Percentiles rank a stretch among this genome's conserved stretches.
phyloP scores from a whole-genome alignment of 2,113 vertebrate genomes.

The Fregetta grallaria region DNA sequence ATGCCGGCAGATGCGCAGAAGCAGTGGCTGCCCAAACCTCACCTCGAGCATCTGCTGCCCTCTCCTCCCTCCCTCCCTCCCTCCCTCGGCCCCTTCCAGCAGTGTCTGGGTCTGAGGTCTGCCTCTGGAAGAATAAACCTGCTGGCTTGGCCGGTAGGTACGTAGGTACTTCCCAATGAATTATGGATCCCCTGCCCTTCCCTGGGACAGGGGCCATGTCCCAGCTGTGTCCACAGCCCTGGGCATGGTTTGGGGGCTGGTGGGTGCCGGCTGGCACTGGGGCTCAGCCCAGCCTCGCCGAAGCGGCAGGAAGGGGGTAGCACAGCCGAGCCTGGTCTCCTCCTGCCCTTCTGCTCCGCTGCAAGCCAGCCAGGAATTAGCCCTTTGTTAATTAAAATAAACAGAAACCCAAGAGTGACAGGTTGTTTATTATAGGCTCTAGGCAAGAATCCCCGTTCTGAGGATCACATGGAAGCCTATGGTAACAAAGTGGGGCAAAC shows the following conservation, averaged over 20 bases:
- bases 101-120: neutral
- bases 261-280: neutral
- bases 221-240: neutral
- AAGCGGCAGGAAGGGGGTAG: neutral
- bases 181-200: neutral
- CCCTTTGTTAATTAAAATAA: slow-evolving; percentile 21
- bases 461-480: neutral
- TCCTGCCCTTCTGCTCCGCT: fast-evolving
- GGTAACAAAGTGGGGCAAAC: neutral
- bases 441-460: neutral
- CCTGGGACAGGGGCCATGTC: fast-evolving
- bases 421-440: neutral
- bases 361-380: neutral
- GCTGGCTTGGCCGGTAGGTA: neutral
- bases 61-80: neutral
- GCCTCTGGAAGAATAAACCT: neutral
- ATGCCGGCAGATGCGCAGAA: neutral
- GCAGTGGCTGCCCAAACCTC: neutral
- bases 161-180: neutral
- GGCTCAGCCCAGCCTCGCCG: fast-evolving
- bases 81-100: neutral
- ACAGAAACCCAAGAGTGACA: neutral
- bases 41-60: neutral
- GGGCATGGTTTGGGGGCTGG: neutral
- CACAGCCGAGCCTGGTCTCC: neutral